These are phyloP conservation scores for Mythimna lalbum DNA, from an alignment of 2,888 invertebrate genomes.

Conservation along the genomic window DNA sequence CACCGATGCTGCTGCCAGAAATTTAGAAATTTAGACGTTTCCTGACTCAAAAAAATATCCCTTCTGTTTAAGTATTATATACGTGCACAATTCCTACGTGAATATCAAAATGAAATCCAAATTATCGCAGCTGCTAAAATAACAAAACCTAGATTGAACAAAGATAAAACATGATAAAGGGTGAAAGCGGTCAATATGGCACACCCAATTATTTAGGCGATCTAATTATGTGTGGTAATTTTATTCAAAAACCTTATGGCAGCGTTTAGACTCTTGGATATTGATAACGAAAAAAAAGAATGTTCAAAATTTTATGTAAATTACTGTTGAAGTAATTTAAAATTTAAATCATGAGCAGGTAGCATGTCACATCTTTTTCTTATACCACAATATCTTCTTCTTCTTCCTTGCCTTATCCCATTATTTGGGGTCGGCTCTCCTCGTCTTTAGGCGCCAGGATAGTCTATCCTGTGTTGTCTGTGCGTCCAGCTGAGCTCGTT, in stretches of 20 bases:
- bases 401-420: too few species aligned
- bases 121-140: constrained; percentile 38
- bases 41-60: too few species aligned
- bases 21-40: too few species aligned
- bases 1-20: too few species aligned
- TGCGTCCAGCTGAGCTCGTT: too few species aligned
- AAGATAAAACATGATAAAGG: constrained; percentile 66
- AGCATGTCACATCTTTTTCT: neutral
- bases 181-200: constrained; percentile 74
- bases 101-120: neutral
- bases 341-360: neutral
- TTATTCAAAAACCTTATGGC: constrained; percentile 83
- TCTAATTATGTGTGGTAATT: constrained; percentile 77
- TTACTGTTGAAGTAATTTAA: neutral
- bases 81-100: too few species aligned
- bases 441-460: too few species aligned
- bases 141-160: constrained; percentile 47
- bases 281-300: constrained; percentile 26
- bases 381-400: too few species aligned
- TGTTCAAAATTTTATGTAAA: constrained; percentile 36
- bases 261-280: constrained; percentile 44
- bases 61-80: too few species aligned
- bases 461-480: too few species aligned
- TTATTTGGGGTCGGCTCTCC: too few species aligned
- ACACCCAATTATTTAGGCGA: constrained; percentile 75